Conservation (phyloP, 2,888 invertebrate species). For the Escarpia spicata region DNA sequence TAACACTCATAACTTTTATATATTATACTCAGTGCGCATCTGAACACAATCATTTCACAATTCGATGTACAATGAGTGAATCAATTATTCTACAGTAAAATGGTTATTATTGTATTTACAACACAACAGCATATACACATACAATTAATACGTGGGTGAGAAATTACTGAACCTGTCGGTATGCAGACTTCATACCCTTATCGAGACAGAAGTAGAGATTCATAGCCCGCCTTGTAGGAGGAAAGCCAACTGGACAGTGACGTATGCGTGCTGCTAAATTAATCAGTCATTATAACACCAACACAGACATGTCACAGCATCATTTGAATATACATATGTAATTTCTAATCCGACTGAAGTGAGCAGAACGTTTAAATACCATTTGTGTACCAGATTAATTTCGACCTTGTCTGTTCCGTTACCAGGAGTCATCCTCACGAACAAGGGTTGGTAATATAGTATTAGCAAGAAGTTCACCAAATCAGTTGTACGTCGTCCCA, state of each 20-base stretch:
- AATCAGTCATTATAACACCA: background rate
- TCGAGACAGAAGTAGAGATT: too few species aligned
- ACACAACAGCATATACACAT: background rate
- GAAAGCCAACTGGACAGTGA: background rate
- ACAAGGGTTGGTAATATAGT: too few species aligned
- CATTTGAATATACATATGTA: background rate
- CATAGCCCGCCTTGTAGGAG: too few species aligned
- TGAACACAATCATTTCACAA: background rate
- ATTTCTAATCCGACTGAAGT: background rate
- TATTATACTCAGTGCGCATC: background rate
- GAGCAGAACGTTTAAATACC: background rate
- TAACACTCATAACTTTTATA: constrained; percentile 13
- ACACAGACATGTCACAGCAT: background rate
- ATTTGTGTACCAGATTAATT: background rate
- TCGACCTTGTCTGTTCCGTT: background rate
- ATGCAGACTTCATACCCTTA: background rate
- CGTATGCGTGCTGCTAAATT: background rate
- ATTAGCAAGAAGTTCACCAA: too few species aligned
- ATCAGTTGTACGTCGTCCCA: too few species aligned
- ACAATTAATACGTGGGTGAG: background rate
- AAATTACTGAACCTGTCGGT: background rate
- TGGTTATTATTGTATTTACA: background rate
- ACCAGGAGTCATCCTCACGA: too few species aligned
- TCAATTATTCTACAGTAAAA: background rate
- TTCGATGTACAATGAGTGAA: background rate